These are phyloP conservation scores for Rattus norvegicus DNA, from an alignment of 2,113 vertebrate genomes.

Conservation along the genomic window DNA sequence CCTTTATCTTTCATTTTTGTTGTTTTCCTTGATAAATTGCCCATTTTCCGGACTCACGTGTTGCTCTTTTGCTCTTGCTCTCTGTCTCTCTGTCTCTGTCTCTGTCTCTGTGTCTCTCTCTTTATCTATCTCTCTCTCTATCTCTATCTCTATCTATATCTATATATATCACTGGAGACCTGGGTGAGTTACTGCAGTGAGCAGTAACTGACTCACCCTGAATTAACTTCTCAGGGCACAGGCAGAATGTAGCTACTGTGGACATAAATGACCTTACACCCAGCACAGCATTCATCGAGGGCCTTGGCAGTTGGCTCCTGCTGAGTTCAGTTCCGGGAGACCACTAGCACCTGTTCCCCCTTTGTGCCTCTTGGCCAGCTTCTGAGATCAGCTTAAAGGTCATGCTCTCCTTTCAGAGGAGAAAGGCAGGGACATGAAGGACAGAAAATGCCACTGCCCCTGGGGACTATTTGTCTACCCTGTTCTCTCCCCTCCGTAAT, in stretches of 20 bases:
- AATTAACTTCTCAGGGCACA: not conserved
- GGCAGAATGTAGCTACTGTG: not conserved
- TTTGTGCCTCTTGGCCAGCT: not conserved
- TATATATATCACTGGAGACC: not conserved
- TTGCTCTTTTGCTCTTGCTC: too few species aligned
- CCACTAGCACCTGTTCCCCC: not conserved
- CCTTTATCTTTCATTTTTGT: not conserved
- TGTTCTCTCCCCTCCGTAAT: not conserved
- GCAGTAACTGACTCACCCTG: not conserved
- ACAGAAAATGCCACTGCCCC: rapidly evolving
- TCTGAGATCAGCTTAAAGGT: not conserved
- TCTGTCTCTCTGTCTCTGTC: too few species aligned
- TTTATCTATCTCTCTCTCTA: too few species aligned
- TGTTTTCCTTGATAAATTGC: not conserved
- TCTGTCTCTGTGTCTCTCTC: rapidly evolving
- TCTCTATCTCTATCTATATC: too few species aligned
- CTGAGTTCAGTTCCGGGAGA: not conserved
- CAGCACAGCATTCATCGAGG: rapidly evolving
- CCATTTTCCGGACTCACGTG: not conserved
- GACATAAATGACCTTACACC: not conserved
- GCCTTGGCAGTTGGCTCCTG: not conserved
- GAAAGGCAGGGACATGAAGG: not conserved
- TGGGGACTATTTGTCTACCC: not conserved
- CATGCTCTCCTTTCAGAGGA: not conserved
- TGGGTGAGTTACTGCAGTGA: not conserved